Evolutionary conservation across 2,888 invertebrate species (phyloP), one percentile per base, ranked within the genome.

Genomic region (Iselma pallidipennis): DNA sequence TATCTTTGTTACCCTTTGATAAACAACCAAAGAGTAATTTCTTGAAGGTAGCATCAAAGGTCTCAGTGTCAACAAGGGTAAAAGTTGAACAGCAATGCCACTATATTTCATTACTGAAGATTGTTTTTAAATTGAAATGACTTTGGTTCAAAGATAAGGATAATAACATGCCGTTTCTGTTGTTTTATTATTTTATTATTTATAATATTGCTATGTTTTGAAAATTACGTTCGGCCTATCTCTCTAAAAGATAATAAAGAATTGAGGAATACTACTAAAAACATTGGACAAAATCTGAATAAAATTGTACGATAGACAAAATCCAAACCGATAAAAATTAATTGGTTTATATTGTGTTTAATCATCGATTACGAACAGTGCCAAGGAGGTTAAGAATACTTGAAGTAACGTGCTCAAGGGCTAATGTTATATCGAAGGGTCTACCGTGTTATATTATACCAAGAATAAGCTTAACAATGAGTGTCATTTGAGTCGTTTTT

Each of bases 81-180:
- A 63, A 52, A 37, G 10, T 51, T 33, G 31, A 57, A 57, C 19
- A 48, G 57, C 42, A 19, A 37, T 53, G 23, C 61, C 28, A 57
- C 58, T 61, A 59, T 58, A 57, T 67, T 64, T 59, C 58, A 66
- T 67, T 67, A 57, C 33, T 51, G 31, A 50, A 66, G 67, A 69
- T 66, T 67, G 65, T 68, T 68, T 69, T 66, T 64, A 66, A 68
- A 66, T 68, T 66, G 65, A 63, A 66, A 61, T 55, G 57, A 59
- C 60, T 60, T 57, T 63, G 60, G 45, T 45, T 63, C 57, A 63
- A 63, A 60, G 63, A 63, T 63, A 59, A 57, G 54, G 60, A 63
- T 60, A 63, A 63, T 57, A 37, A 49, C 57, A 60, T 55, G 59
- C 63, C 55, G 49, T n/a, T 53, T 16, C 29, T 48, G 37, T 55